Conservation (phyloP, 2,888 invertebrate genomes). For the Drosophila cognata region DNA sequence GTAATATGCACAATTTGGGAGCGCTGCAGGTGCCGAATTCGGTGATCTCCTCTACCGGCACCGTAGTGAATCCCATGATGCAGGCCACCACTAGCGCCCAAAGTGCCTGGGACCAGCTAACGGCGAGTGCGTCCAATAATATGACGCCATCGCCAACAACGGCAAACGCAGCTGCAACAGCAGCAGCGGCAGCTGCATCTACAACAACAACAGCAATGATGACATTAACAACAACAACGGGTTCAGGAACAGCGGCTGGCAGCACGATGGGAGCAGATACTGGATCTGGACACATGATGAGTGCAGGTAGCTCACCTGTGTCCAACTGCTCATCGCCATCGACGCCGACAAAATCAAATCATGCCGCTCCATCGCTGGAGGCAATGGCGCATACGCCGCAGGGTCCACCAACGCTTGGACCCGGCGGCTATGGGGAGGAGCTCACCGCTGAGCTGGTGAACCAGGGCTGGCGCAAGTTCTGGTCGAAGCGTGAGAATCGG, state of each 20-base stretch:
- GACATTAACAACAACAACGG: conserved; percentile 16
- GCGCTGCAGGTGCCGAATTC: conserved; percentile 69
- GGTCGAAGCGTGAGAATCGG: conserved; percentile 97
- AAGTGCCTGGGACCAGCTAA: conserved; percentile 85
- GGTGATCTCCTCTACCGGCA: conserved; percentile 78
- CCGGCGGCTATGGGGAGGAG: conserved; percentile 84
- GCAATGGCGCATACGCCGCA: conserved; percentile 84
- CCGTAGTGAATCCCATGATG: conserved; percentile 69
- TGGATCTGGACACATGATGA: conserved; percentile 54
- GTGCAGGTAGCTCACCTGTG: conserved; percentile 80
- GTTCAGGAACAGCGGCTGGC: conserved; percentile 4
- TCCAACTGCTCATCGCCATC: conserved; percentile 83
- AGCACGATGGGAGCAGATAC: conserved; percentile 15
- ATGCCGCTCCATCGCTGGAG: conserved; percentile 80
- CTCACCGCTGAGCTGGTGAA: conserved; percentile 86
- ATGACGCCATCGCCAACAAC: conserved; percentile 60
- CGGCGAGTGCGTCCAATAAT: conserved; percentile 78
- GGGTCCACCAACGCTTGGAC: conserved; percentile 80
- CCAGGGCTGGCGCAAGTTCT: conserved; percentile 98
- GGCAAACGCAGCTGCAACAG: conserved; percentile 29
- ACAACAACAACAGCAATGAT: conserved; percentile 47
- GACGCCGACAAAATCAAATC: conserved; percentile 82
- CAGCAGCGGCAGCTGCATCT: conserved; percentile 19
- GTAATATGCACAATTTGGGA: conserved; percentile 70
- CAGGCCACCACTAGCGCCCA: conserved; percentile 68